phyloP scores from a whole-genome alignment of 2,113 vertebrate species.

The Phoxinus phoxinus region DNA sequence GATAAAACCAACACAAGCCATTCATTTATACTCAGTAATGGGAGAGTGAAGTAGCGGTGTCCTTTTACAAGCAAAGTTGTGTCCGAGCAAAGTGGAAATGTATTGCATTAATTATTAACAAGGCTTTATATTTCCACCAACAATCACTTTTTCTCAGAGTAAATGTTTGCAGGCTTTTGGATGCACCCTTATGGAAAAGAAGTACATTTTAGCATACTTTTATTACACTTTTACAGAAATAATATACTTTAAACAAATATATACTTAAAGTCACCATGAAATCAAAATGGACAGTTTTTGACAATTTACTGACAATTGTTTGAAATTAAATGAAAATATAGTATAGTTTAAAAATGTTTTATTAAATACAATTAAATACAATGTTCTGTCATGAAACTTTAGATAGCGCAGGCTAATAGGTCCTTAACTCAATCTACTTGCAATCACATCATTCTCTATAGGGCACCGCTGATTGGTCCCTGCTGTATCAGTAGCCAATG shows the following conservation, averaged over 20 bases:
- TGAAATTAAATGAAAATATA: no score
- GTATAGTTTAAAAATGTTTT: no score
- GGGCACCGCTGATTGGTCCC: no score
- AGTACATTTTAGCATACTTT: not conserved
- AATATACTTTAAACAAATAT: not conserved
- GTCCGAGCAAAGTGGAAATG: slow-evolving; percentile 33
- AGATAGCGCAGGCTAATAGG: no score
- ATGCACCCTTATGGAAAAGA: not conserved
- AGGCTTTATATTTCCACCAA: slow-evolving; percentile 16
- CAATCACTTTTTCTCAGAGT: not conserved
- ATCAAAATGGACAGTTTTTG: no score
- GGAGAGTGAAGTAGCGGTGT: not conserved
- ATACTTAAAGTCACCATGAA: not conserved
- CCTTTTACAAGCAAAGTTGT: slow-evolving; percentile 11
- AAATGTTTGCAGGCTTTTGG: not conserved
- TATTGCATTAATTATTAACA: slow-evolving; percentile 19
- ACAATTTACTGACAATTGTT: no score
- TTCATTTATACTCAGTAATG: not conserved
- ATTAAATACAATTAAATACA: no score
- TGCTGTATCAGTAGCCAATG: no score
- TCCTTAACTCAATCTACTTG: no score
- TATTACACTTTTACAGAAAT: not conserved
- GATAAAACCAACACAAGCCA: not conserved
- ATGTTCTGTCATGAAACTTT: no score
- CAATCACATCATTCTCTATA: no score